These are phyloP conservation scores for Heliconius aoede DNA, from an alignment of 2,888 invertebrate species.

Conservation along the genomic window DNA sequence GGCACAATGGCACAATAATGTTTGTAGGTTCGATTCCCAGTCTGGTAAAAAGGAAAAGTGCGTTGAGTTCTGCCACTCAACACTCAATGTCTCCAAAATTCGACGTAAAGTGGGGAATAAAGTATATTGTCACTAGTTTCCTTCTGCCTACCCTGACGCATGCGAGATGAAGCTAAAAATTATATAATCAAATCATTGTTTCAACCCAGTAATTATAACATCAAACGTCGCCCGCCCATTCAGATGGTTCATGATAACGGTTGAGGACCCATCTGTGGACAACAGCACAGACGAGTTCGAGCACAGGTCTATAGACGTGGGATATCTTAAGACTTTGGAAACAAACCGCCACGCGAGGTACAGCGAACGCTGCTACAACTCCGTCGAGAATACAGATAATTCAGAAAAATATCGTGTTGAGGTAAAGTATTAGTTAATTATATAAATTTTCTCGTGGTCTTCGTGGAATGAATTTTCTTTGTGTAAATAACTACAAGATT, in stretches of 20 bases:
- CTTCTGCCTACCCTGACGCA: too few relatives aligned
- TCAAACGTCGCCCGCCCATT: slow-evolving; percentile 59
- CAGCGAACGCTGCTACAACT: slow-evolving; percentile 70
- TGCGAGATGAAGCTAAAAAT: too few relatives aligned
- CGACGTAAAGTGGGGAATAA: too few relatives aligned
- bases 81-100: too few relatives aligned
- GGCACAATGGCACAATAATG: too few relatives aligned
- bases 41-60: too few relatives aligned
- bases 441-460: neutral
- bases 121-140: too few relatives aligned
- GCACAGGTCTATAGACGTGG: slow-evolving; percentile 61
- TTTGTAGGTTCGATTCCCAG: too few relatives aligned
- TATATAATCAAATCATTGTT: neutral
- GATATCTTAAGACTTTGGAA: slow-evolving; percentile 70
- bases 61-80: too few relatives aligned
- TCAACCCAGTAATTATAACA: slow-evolving; percentile 11
- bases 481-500: neutral
- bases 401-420: slow-evolving; percentile 66
- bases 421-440: slow-evolving; percentile 53
- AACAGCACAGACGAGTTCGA: slow-evolving; percentile 56
- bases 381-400: slow-evolving; percentile 73
- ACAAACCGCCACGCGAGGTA: slow-evolving; percentile 62
- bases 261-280: slow-evolving; percentile 72
- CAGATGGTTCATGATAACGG: slow-evolving; percentile 77
- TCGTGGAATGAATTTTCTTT: neutral